Base-by-base conservation (phyloP, 2,113 vertebrate species). In the Psammodynastes pulverulentus region DNA sequence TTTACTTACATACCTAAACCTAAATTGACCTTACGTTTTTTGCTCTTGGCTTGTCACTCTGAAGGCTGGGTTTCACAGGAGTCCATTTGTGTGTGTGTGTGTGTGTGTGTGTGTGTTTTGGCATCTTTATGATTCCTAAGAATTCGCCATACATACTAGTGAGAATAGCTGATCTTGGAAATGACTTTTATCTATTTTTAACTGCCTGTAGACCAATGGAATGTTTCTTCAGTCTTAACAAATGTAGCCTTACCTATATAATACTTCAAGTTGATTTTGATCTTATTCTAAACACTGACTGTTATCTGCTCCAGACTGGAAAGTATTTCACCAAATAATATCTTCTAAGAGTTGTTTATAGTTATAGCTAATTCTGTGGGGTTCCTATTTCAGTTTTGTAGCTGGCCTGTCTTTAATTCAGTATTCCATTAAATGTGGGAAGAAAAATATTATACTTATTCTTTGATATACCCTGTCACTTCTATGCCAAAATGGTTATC, bases 371-470 rank as follows among this genome's bases (percentile, higher is more conserved):
- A 92, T 89, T 43, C 46, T 43, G 24, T 21, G 3, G 39, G 21
- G 49, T 96, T 94, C 95, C 95, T 93, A 94, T 92, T 95, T 84
- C 94, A 54, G 94, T 96, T 95, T 96, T 94, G 93, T 94, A 96
- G 94, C 95, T 95, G 94, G 92, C 91, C 95, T 95, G 93, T 95
- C 86, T 95, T 93, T 96, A 92, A 93, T 95, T 95, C 17, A 96
- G 93, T 95, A 95, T 92, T 94, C n/a, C 94, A 95, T 96, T 92
- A 95, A 95, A 95, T 93, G 93, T 94, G 93, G 94, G 94, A 94
- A 10, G 94, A 3, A 53, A 52, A 79, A 72, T 49, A 52, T 43
- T 52, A 23, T 62, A 72, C 43, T 23, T 3, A 15, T 48, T 86
- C 84, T 86, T 86, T 86, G 46, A 86, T 86, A 46, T 86, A 7